Conservation (phyloP, 2,797 vertebrate species). For the Anguilla megastoma region DNA sequence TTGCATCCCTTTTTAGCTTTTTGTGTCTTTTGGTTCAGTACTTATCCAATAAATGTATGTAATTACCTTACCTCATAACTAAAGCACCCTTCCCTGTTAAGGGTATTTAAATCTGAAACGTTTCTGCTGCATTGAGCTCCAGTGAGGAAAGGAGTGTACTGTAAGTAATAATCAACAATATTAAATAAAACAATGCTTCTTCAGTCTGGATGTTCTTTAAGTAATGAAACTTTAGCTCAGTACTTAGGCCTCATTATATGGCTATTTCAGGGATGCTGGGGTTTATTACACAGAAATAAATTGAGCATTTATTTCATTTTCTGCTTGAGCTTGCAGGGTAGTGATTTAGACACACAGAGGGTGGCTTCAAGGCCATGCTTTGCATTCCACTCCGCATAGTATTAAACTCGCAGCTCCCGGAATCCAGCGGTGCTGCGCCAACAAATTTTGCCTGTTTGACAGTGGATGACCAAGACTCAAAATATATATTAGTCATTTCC, state of each 20-base stretch:
- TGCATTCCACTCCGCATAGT: neutral
- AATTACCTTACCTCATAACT: neutral
- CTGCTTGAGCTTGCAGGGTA: conserved; percentile 9
- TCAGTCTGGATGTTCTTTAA: conserved; percentile 17
- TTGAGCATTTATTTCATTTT: conserved; percentile 25
- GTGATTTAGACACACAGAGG: conserved; percentile 18
- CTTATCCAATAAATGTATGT: neutral
- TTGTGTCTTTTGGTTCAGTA: neutral
- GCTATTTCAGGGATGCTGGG: conserved; percentile 12
- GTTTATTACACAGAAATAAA: conserved; percentile 15
- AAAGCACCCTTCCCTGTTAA: neutral
- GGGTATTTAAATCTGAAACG: neutral
- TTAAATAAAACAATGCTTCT: conserved; percentile 17
- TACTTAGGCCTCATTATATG: conserved; percentile 21
- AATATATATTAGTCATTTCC: neutral
- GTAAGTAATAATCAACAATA: neutral
- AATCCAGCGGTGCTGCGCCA: neutral
- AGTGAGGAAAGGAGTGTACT: neutral
- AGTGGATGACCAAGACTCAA: neutral
- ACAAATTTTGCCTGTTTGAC: neutral
- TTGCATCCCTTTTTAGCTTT: neutral
- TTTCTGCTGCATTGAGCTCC: neutral
- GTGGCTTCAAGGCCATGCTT: conserved; percentile 5
- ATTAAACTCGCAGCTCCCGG: neutral
- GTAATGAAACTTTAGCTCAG: conserved; percentile 12